Evolutionary conservation across 1,140 invertebrate species (phyloP), one percentile per base, ranked within the genome.

Genomic region (Calliphora vicina): DNA sequence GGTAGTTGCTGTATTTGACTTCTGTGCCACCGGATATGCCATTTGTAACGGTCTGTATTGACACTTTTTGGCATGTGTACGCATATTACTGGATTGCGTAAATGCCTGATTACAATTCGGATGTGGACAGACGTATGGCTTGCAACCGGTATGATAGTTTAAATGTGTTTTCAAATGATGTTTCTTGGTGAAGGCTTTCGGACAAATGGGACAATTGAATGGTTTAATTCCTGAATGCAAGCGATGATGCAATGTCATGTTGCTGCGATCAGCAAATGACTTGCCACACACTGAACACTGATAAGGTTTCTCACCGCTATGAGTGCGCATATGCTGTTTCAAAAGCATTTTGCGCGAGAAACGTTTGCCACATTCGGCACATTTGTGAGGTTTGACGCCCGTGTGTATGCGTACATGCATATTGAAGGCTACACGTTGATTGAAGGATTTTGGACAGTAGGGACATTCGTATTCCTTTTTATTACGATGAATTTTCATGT

Each of bases 131-230:
- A 93, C 92, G 85, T 96, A 96, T 0, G 95, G 95, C 85, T 96
- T 96, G 43, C 93, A 93, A 0, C 95, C 95, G 0, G 94, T 95
- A 86, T 95, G 95, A 84, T 95, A 96, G 87, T 97, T 97, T 29
- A 96, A 92, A 89, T 97, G 97, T 0, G 96, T 97, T 88, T 97
- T 96, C 12, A 96, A 91, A 86, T 96, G 95, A 85, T 96, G 94
- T 85, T 96, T 96, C 91, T 96, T 97, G 42, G 96, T 96, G 90
- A 98, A 98, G 2, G 96, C 94, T 84, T 97, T 96, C 4, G 95
- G 93, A 87, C 97, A 98, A 1, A 97, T 90, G 1, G 93, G 93
- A 87, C 97, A 98, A 27, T 95, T 93, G 89, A 97, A 98, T 0
- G 97, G 97, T 85, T 97, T 96, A 29, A 97, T 93, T 35, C 95